Evolutionary conservation across 2,888 invertebrate genomes (phyloP).

Genomic region (Acronicta alni): DNA sequence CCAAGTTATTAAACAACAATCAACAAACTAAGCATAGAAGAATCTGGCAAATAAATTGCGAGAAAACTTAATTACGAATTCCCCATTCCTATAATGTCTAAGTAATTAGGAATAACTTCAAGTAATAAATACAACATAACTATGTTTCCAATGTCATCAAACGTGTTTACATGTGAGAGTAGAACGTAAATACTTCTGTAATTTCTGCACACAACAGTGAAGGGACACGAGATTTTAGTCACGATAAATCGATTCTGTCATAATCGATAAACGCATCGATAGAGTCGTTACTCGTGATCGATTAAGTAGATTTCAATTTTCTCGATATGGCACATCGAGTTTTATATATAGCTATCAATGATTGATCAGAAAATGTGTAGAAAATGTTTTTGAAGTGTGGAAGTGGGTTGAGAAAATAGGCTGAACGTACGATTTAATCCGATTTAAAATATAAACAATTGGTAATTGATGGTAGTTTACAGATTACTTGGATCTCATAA

Average conservation of each 20-base stretch:
- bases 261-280: slow-evolving; percentile 51
- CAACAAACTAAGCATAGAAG: slow-evolving; percentile 14
- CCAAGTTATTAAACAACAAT: background rate
- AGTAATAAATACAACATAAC: slow-evolving; percentile 53
- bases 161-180: slow-evolving; percentile 64
- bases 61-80: slow-evolving; percentile 48
- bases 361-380: slow-evolving; percentile 50
- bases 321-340: slow-evolving; percentile 47
- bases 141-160: slow-evolving; percentile 50
- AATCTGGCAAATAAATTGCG: slow-evolving; percentile 15
- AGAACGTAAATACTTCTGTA: slow-evolving; percentile 62
- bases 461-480: slow-evolving; percentile 13
- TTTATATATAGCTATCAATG: slow-evolving; percentile 51
- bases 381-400: slow-evolving; percentile 38
- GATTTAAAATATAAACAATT: slow-evolving; percentile 42
- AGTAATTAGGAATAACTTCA: slow-evolving; percentile 57
- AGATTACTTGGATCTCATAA: slow-evolving; percentile 33
- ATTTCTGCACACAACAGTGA: slow-evolving; percentile 54
- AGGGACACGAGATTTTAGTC: slow-evolving; percentile 35
- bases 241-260: slow-evolving; percentile 48
- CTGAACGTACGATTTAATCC: slow-evolving; percentile 21
- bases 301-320: slow-evolving; percentile 56
- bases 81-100: slow-evolving; percentile 37
- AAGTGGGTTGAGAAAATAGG: slow-evolving; percentile 51
- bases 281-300: slow-evolving; percentile 51